Evolutionary conservation across 1,140 invertebrate genomes (phyloP), one percentile per base, ranked within the genome.

Genomic region (Bombus waltoni): DNA sequence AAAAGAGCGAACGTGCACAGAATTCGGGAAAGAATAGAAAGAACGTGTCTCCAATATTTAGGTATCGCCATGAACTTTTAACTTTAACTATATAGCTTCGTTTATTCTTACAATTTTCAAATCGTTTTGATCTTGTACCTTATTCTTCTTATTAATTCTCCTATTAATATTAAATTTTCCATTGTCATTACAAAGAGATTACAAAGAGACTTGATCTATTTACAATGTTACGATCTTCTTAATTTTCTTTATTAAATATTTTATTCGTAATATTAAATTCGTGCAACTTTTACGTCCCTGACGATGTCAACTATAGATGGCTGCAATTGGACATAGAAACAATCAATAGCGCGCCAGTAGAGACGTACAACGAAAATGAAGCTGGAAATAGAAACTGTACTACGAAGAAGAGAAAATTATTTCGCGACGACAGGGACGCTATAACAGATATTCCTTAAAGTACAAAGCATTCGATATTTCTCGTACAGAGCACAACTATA

Each of bases 361-460:
- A 42, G 0, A 5, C 5, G 47, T 5, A 5, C 47, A 25, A n/a
- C 13, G 53, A 78, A 2, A 42, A 79, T 11, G 66, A 76, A 42
- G 32, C 18, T 9, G 47, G 22, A 32, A 71, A 47, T 2, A 22
- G 25, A 6, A 18, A 1, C 2, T 32, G 0, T 11, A 4, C 13
- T n/a, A 75, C 18, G 25, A 91, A 89, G 6, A 91, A 70, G 42
- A 92, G 86, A 74, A 92, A 86, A 86, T 72, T 92, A 22, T 92
- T 86, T 71, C 25, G 59, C n/a, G 77, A 84, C 25, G 44, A 88
- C 13, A 59, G n/a, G 1, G 86, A 81, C 3, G 32, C 8, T 47
- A 4, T n/a, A 8, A 4, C 79, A 15, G 87, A 88, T 13, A 79
- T 91, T 32, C 3, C 72, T 81, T 68, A 86, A 87, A 57, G 18